These are phyloP conservation scores for Lottia gigantea DNA, from an alignment of 2,888 invertebrate species.

Conservation along the genomic window DNA sequence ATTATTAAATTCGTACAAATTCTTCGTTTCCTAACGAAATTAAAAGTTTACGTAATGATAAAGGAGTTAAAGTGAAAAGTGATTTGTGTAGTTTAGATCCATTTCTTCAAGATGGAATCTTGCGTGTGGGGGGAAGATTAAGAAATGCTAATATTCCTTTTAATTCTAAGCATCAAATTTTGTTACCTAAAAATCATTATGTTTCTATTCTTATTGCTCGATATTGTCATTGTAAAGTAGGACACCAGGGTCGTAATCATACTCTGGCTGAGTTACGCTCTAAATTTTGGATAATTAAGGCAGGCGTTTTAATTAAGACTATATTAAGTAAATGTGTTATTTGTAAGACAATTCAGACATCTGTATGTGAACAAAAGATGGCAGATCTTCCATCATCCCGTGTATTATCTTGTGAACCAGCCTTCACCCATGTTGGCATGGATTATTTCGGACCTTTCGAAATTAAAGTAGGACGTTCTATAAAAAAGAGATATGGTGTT, in stretches of 20 bases:
- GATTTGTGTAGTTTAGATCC: slow-evolving; percentile 7
- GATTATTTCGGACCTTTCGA: slow-evolving; percentile 29
- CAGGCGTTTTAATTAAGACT: too few species aligned
- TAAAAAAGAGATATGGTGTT: slow-evolving; percentile 29
- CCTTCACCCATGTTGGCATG: slow-evolving; percentile 20
- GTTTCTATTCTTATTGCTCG: slow-evolving; percentile 18
- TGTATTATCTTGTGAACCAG: slow-evolving; percentile 12
- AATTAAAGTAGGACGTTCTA: slow-evolving; percentile 24
- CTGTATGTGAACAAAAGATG: slow-evolving; percentile 14
- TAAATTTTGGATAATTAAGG: too few species aligned
- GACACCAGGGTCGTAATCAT: slow-evolving; percentile 10
- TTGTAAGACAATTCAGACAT: neutral
- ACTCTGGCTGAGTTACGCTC: too few species aligned
- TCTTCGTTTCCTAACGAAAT: neutral
- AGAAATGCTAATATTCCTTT: slow-evolving; percentile 19
- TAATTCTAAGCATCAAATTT: slow-evolving; percentile 33
- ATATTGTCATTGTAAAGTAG: slow-evolving; percentile 13
- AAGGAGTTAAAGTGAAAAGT: neutral
- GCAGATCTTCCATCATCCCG: neutral
- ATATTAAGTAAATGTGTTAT: slow-evolving; percentile 11
- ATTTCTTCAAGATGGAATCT: slow-evolving; percentile 17
- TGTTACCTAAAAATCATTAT: slow-evolving; percentile 24
- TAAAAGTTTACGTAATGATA: neutral
- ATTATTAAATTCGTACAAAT: slow-evolving; percentile 7
- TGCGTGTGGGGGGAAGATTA: slow-evolving; percentile 33